phyloP scores from a whole-genome alignment of 2,888 invertebrate species.

The Anagyrus pseudococci region DNA sequence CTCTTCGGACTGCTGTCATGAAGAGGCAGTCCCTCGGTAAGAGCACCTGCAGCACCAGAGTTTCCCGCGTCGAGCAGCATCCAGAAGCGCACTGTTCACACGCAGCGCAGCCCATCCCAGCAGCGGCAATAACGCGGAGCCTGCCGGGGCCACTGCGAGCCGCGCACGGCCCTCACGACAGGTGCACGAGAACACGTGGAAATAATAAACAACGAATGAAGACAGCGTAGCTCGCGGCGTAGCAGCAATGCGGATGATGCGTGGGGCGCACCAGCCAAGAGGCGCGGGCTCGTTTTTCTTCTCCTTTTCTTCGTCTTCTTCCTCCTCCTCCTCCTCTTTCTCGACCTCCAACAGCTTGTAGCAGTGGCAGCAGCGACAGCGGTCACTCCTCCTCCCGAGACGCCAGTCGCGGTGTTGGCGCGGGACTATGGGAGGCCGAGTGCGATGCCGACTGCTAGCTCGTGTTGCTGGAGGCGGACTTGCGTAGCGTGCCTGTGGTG shows the following conservation, averaged over 20 bases:
- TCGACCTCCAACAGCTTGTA: neutral
- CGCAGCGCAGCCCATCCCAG: no score
- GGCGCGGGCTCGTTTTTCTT: neutral
- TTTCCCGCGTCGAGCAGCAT: no score
- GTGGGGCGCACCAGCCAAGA: neutral
- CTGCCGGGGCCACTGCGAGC: no score
- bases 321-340: neutral
- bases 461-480: constrained; percentile 58
- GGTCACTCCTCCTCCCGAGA: constrained; percentile 40
- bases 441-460: constrained; percentile 55
- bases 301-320: neutral
- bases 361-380: neutral
- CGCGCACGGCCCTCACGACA: no score
- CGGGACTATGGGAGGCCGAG: constrained; percentile 53
- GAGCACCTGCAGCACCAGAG: no score
- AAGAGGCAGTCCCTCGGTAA: no score
- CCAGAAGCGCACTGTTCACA: no score
- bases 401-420: constrained; percentile 49
- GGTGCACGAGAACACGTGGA: no score
- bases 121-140: no score
- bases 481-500: constrained; percentile 53
- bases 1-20: no score
- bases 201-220: no score
- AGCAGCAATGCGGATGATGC: neutral
- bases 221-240: no score